A percentile compares a stretch with the other conserved stretches of the same genome.
Evolutionary conservation across 2,797 vertebrate species (phyloP).

Genomic region (Sebastes miniatus): DNA sequence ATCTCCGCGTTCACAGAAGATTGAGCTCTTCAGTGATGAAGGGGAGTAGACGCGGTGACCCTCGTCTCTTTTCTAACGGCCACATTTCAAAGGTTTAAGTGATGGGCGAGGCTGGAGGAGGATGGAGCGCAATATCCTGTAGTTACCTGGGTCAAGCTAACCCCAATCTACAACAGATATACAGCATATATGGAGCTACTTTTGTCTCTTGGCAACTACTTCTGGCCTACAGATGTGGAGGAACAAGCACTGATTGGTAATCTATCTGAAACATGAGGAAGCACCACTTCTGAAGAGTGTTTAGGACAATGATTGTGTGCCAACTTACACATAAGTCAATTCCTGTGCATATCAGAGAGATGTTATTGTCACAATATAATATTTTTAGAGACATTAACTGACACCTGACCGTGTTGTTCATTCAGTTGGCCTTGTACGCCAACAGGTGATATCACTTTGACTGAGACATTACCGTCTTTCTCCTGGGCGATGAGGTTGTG

Average conservation of each 20-base stretch:
- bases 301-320: neutral
- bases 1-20: neutral
- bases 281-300: neutral
- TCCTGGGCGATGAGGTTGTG: conserved; percentile 96
- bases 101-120: neutral
- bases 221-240: neutral
- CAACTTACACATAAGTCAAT: neutral
- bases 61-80: neutral
- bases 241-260: neutral
- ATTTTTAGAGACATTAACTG: neutral
- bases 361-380: neutral
- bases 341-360: neutral
- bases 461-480: conserved; percentile 87
- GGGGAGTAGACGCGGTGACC: neutral
- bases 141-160: neutral
- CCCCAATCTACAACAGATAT: neutral
- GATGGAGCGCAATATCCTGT: neutral
- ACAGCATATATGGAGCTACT: too few species aligned
- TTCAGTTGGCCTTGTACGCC: conserved; percentile 69
- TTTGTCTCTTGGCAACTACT: neutral
- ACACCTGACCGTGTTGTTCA: conserved; percentile 45
- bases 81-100: neutral
- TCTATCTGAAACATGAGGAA: neutral
- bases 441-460: neutral
- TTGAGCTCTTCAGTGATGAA: neutral